Percentiles rank a stretch among this genome's conserved stretches.
phyloP scores from a whole-genome alignment of 2,113 vertebrate genomes.

The Phyllostomus discolor region DNA sequence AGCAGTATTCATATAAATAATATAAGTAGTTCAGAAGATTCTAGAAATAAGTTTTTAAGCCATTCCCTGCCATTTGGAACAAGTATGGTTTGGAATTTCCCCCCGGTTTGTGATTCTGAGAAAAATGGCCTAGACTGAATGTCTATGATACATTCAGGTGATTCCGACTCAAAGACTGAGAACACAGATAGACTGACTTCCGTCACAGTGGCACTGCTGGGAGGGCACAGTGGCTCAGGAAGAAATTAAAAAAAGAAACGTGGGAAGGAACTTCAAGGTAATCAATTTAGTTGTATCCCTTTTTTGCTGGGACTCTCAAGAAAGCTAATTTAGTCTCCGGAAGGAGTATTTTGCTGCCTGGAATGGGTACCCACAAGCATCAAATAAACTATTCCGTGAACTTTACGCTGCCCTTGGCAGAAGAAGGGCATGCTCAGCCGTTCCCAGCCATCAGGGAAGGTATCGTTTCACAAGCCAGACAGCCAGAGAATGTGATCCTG shows the following conservation, averaged over 20 bases:
- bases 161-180: not conserved
- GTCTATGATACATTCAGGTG: not conserved
- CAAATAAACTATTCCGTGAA: constrained; percentile 36
- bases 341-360: constrained; percentile 46
- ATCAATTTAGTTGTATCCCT: constrained; percentile 34
- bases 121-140: not conserved
- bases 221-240: constrained; percentile 14
- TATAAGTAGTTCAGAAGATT: not conserved
- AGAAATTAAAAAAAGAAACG: not conserved
- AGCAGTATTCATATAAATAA: not conserved
- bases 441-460: constrained; percentile 25
- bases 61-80: not conserved
- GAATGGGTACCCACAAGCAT: constrained; percentile 44
- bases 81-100: not conserved
- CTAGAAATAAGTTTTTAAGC: not conserved
- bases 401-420: constrained; percentile 55
- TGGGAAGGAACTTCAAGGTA: not conserved
- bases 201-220: not conserved
- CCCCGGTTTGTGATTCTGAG: constrained; percentile 16
- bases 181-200: not conserved
- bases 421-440: not conserved
- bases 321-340: constrained; percentile 50
- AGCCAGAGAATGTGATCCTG: constrained; percentile 12
- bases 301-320: constrained; percentile 47
- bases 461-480: constrained; percentile 50